Evolutionary conservation across 2,113 vertebrate species (phyloP).

Genomic region (Leptobrachium ailaonicum): DNA sequence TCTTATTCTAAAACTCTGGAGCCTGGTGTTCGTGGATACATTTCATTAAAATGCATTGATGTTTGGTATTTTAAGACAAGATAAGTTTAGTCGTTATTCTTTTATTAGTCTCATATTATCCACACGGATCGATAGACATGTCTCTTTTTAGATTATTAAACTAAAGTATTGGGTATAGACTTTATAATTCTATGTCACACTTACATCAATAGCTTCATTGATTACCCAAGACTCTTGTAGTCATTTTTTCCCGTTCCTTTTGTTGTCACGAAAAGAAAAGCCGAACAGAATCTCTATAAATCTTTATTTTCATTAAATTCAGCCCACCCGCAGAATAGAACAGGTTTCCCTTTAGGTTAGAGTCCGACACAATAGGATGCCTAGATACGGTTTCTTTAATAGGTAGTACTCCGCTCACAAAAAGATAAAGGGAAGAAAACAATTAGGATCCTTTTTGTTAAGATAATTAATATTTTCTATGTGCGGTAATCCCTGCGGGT

Average conservation of each 20-base stretch:
- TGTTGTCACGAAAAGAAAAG: not conserved
- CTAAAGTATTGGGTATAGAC: not conserved
- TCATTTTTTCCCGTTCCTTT: not conserved
- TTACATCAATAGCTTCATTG: not conserved
- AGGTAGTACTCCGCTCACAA: constrained; percentile 70
- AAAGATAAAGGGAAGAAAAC: constrained; percentile 77
- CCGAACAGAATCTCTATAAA: not conserved
- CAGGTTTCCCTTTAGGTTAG: not conserved
- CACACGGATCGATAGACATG: not conserved
- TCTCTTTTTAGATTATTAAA: not conserved
- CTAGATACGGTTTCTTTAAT: constrained; percentile 63
- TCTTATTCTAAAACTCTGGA: too few relatives aligned
- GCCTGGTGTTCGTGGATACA: too few relatives aligned
- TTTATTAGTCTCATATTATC: not conserved
- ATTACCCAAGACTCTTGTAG: not conserved
- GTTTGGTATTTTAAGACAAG: not conserved
- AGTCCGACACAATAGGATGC: not conserved
- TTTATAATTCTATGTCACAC: not conserved
- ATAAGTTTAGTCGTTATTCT: not conserved
- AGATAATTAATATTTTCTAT: constrained; percentile 94
- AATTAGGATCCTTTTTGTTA: constrained; percentile 88
- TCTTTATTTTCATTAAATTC: not conserved
- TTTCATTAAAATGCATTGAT: too few relatives aligned
- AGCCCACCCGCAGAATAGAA: not conserved
- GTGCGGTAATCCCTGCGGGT: constrained; percentile 79